phyloP scores from a whole-genome alignment of 2,113 vertebrate genomes.

The Pan paniscus region DNA sequence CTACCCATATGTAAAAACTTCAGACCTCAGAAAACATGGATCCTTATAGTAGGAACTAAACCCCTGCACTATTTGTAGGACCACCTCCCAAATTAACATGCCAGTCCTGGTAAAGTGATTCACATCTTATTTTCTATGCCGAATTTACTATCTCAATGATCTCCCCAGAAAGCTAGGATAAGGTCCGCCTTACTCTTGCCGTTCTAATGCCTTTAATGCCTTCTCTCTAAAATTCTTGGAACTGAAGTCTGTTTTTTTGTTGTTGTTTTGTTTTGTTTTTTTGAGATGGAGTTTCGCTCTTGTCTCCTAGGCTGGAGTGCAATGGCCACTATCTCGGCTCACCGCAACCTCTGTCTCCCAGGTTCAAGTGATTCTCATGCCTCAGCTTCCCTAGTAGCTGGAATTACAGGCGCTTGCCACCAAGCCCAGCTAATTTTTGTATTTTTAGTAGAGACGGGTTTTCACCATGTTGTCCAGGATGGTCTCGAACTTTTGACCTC shows the following conservation, averaged over 20 bases:
- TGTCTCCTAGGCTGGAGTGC: too few species aligned
- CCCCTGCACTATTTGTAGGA: not conserved
- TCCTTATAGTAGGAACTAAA: not conserved
- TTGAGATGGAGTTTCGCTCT: too few species aligned
- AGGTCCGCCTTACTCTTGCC: not conserved
- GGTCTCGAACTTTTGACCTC: too few species aligned
- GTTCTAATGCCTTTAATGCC: not conserved
- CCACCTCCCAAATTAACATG: not conserved
- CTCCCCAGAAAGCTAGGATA: not conserved
- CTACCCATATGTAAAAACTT: not conserved
- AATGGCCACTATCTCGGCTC: too few species aligned
- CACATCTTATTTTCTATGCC: not conserved
- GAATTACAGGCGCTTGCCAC: fast-evolving
- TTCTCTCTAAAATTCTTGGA: not conserved
- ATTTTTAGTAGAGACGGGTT: too few species aligned
- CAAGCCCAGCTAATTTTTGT: too few species aligned
- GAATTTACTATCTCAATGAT: not conserved
- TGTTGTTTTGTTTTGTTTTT: too few species aligned
- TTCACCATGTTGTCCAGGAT: too few species aligned
- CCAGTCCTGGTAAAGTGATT: not conserved
- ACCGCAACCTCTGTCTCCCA: too few species aligned
- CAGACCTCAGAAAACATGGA: not conserved
- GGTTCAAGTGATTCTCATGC: too few species aligned
- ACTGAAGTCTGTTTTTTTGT: not conserved
- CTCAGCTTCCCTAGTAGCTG: too few species aligned